A percentile compares a stretch with the other conserved stretches of the same genome.
phyloP scores from a whole-genome alignment of 2,888 invertebrate species.

The Aleiodes testaceus region DNA sequence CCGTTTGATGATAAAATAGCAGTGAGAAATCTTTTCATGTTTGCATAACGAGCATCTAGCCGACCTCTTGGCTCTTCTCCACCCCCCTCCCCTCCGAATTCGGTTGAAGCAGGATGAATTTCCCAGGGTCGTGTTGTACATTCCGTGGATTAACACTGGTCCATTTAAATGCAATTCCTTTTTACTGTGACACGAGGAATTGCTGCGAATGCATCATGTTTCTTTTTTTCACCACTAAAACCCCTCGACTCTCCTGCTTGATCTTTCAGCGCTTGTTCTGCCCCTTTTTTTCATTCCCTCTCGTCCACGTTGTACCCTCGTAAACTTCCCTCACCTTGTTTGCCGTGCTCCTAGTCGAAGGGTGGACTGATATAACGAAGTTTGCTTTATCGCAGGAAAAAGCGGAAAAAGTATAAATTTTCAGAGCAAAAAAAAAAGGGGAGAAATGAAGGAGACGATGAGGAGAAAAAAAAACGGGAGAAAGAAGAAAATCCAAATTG shows the following conservation, averaged over 20 bases:
- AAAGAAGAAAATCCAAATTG: slow-evolving; percentile 37
- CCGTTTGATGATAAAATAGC: too few species aligned
- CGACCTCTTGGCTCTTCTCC: neutral
- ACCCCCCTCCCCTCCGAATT: neutral
- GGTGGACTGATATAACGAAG: slow-evolving; percentile 49
- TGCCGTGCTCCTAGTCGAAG: slow-evolving; percentile 46
- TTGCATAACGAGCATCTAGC: too few species aligned
- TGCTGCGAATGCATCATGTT: too few species aligned
- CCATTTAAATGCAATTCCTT: slow-evolving; percentile 63
- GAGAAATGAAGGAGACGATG: slow-evolving; percentile 36
- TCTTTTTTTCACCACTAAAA: slow-evolving; percentile 45
- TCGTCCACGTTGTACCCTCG: slow-evolving; percentile 38
- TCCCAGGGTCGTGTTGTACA: neutral
- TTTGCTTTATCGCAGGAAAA: slow-evolving; percentile 52
- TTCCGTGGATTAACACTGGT: slow-evolving; percentile 55
- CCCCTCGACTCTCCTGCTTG: slow-evolving; percentile 46
- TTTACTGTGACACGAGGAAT: too few species aligned
- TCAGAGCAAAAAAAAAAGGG: slow-evolving; percentile 34
- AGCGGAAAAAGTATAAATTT: slow-evolving; percentile 30
- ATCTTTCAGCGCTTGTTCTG: slow-evolving; percentile 39
- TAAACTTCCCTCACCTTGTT: slow-evolving; percentile 50
- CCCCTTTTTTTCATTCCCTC: slow-evolving; percentile 7
- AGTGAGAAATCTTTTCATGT: too few species aligned
- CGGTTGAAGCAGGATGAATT: neutral
- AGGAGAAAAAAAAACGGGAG: slow-evolving; percentile 22